These are phyloP conservation scores for Podocnemis expansa DNA, from an alignment of 2,113 vertebrate species.

Conservation along the genomic window DNA sequence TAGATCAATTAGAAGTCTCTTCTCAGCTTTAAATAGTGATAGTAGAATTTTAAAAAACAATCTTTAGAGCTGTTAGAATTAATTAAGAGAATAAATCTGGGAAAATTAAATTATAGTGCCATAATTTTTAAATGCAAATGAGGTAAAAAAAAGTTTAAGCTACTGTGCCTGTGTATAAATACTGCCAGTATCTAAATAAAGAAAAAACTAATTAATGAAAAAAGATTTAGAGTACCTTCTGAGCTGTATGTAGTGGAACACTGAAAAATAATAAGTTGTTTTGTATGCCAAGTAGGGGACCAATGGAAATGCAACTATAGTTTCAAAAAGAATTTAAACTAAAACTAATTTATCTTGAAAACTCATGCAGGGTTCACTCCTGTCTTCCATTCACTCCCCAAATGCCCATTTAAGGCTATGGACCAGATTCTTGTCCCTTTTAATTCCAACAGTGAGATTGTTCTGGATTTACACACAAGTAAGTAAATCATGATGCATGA, in stretches of 20 bases:
- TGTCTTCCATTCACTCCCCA: background rate
- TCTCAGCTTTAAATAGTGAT: conserved; percentile 77
- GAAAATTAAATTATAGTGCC: conserved; percentile 62
- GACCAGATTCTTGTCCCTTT: background rate
- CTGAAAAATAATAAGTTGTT: conserved; percentile 11
- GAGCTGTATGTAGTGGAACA: conserved; percentile 1
- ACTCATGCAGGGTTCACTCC: background rate
- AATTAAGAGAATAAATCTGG: conserved; percentile 74
- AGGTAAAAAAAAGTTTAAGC: conserved; percentile 69
- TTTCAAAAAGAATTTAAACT: background rate
- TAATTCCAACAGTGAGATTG: background rate
- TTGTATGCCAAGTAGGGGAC: background rate
- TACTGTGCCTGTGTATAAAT: conserved; percentile 67
- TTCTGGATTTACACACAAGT: background rate
- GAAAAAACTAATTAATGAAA: conserved; percentile 20
- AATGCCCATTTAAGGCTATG: background rate
- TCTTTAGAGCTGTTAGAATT: conserved; percentile 71
- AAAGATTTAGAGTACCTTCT: background rate
- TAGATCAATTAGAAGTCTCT: conserved; percentile 75
- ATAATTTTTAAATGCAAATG: conserved; percentile 72
- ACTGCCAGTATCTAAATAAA: conserved; percentile 52
- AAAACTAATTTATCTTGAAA: background rate
- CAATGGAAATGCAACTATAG: background rate
- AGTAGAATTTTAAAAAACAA: conserved; percentile 72
- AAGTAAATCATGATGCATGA: background rate